Base-by-base conservation (phyloP, 2,888 invertebrate genomes). In the Xylocampa areola region DNA sequence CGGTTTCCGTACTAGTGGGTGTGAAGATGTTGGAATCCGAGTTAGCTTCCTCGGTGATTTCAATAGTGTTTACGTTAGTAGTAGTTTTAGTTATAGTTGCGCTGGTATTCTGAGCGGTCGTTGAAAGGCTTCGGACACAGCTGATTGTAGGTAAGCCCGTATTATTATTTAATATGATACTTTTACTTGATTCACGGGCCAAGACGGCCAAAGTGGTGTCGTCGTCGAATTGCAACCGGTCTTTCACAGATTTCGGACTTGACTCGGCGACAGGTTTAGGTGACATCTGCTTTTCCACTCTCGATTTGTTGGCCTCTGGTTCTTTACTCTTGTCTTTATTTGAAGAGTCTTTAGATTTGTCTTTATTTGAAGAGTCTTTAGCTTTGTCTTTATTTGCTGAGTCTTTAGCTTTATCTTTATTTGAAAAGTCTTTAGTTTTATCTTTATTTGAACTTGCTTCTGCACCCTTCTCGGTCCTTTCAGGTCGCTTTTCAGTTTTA, bases 91-190 rank as follows among this genome's bases (percentile, higher is more conserved):
- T 70, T 6, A 50, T 48, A 0, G 61, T 67, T 0, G 73, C 59
- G 25, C 27, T 58, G 0, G 77, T 61, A 33, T 58, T 73, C 32
- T 76, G 74, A 1, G 77, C 64, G 3, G 73, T 60, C 0, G 81
- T 80, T 0, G 89, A 88, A 0, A 92, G 73, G 68, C 91, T 92
- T 8, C 88, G 70, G 0, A 91, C 89, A 44, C 84, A 84, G 53
- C 82, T 91, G 10, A 91, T 92, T 0, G 90, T 91, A 0, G 93
- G 92, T 1, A 89, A 71, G 0, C 86, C 79, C 1, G 71, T 43
- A 0, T 66, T 51, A 6, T 73, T 75, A 23, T 49, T 77, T 2
- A 45, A 63, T 4, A 77, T 57, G 0, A 70, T 50, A n/a, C 48
- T 59, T 14, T 71, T 76, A n/a, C 66, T 55, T 0, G 71, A 68